phyloP scores from a whole-genome alignment of 2,888 invertebrate genomes.

The Halictus quadricinctus region DNA sequence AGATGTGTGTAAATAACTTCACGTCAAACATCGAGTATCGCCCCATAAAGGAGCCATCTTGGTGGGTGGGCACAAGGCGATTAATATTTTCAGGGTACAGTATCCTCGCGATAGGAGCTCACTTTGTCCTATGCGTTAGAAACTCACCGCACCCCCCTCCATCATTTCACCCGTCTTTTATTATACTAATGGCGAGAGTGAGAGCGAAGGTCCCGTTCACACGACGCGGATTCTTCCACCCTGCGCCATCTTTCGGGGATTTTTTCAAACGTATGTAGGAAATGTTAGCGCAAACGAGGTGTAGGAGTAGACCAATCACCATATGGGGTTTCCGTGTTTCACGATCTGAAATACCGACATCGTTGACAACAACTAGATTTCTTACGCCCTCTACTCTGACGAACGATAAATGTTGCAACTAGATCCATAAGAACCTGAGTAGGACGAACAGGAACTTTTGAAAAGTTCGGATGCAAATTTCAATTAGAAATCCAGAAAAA shows the following conservation, averaged over 20 bases:
- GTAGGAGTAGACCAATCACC: no score
- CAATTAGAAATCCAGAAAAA: no score
- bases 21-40: conserved; percentile 80
- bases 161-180: background rate
- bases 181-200: background rate
- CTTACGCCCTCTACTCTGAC: no score
- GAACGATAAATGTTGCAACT: no score
- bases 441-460: no score
- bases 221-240: background rate
- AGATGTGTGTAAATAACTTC: conserved; percentile 78
- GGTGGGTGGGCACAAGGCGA: conserved; percentile 79
- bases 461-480: no score
- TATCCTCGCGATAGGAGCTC: conserved; percentile 17
- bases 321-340: background rate
- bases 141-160: conserved; percentile 9
- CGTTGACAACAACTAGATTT: no score
- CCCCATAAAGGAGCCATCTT: conserved; percentile 81
- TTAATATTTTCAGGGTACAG: conserved; percentile 71
- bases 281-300: background rate
- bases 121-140: conserved; percentile 17
- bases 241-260: background rate
- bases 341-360: no score
- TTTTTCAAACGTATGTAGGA: background rate
- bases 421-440: no score
- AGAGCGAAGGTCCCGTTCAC: background rate